Evolutionary conservation across 64 coral and sea anemone genomes (phyloP).

Genomic region (Platygyra sinensis): DNA sequence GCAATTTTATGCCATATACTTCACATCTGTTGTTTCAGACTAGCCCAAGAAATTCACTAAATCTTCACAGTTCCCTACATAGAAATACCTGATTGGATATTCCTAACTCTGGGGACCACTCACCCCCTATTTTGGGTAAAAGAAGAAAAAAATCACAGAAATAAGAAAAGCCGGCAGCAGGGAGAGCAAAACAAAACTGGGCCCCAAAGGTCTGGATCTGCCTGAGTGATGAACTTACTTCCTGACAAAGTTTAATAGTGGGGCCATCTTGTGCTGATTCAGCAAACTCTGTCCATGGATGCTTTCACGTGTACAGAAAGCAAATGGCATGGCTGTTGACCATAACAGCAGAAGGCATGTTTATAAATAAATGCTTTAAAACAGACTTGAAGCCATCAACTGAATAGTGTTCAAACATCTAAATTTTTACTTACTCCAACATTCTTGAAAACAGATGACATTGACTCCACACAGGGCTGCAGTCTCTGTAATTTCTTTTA

Average conservation of each 20-base stretch:
- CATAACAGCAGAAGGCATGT: background rate
- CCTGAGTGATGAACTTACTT: slow-evolving; percentile 44
- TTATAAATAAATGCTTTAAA: background rate
- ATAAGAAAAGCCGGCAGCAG: too few relatives aligned
- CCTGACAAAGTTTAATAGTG: slow-evolving; percentile 87
- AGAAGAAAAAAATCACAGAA: too few relatives aligned
- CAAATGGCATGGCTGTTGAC: slow-evolving; percentile 92
- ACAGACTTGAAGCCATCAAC: background rate
- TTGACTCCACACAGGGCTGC: slow-evolving; percentile 91
- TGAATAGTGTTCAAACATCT: too few relatives aligned
- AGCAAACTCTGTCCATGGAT: slow-evolving; percentile 97
- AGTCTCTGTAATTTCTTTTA: slow-evolving; percentile 79
- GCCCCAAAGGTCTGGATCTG: background rate
- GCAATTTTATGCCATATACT: too few relatives aligned
- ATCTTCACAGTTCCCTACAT: too few relatives aligned
- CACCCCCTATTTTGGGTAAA: too few relatives aligned
- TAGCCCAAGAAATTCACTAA: background rate
- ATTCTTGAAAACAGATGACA: slow-evolving; percentile 94
- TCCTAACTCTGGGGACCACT: too few relatives aligned
- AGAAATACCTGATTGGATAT: too few relatives aligned
- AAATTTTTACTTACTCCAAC: slow-evolving; percentile 82
- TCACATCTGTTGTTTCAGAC: too few relatives aligned
- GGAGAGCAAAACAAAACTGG: too few relatives aligned
- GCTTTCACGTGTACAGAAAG: slow-evolving; percentile 95
- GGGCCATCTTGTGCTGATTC: slow-evolving; percentile 91